Conservation (phyloP, 1,140 invertebrate species). For the Ephestia elutella region DNA sequence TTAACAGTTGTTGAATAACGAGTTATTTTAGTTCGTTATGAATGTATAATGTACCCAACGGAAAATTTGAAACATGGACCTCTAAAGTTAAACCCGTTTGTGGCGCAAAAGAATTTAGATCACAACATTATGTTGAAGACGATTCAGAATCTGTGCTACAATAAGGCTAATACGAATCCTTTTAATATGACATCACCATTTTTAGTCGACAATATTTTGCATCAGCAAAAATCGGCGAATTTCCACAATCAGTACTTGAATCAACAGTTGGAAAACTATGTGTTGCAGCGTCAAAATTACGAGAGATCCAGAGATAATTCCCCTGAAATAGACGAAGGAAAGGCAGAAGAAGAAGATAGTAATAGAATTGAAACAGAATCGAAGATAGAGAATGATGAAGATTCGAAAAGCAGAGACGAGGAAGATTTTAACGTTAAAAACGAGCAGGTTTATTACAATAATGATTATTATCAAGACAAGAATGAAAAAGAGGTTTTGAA, state of each 20-base stretch:
- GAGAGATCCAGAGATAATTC: conserved; percentile 55
- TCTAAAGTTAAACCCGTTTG: conserved; percentile 51
- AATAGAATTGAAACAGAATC: conserved; percentile 36
- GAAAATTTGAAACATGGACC: conserved; percentile 58
- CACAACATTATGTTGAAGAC: conserved; percentile 69
- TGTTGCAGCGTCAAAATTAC: conserved; percentile 55
- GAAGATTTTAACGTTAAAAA: conserved; percentile 39
- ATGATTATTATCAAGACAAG: conserved; percentile 44
- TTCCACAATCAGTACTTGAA: conserved; percentile 71
- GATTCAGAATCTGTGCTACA: conserved; percentile 58
- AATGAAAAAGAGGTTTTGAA: conserved; percentile 60
- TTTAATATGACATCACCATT: conserved; percentile 70
- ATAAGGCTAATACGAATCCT: conserved; percentile 39
- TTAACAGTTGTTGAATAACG: neutral
- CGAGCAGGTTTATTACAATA: conserved; percentile 39
- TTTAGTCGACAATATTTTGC: conserved; percentile 67
- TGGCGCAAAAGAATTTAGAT: conserved; percentile 40
- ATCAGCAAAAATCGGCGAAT: conserved; percentile 63
- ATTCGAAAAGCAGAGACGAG: conserved; percentile 56
- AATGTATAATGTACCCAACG: conserved; percentile 59
- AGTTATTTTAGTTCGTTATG: conserved; percentile 17
- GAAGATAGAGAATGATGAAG: conserved; percentile 60
- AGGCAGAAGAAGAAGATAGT: conserved; percentile 45
- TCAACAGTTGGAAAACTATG: conserved; percentile 64
- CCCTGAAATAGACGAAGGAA: conserved; percentile 52